These are phyloP conservation scores for Dryadula phaetusa DNA, from an alignment of 2,888 invertebrate genomes.

Conservation along the genomic window DNA sequence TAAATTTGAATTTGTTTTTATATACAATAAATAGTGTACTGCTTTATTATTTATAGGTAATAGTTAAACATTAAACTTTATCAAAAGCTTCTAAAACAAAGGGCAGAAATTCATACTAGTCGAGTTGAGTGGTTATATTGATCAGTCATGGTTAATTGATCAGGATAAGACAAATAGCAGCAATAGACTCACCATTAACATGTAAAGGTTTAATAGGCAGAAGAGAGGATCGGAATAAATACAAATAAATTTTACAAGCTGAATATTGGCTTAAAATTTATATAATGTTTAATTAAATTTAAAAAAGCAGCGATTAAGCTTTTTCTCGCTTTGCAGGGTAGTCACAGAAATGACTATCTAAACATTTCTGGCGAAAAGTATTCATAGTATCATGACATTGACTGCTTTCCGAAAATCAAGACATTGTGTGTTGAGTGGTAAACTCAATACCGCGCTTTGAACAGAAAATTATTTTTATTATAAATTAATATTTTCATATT, in stretches of 20 bases:
- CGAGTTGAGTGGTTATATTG: constrained; percentile 5
- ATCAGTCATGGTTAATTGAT: constrained; percentile 4
- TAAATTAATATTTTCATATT: no score
- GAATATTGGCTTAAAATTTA: no score
- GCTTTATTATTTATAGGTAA: background rate
- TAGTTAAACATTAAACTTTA: background rate
- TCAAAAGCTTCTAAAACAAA: background rate
- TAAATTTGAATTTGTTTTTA: background rate
- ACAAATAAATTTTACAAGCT: background rate
- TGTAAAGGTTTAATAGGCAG: background rate
- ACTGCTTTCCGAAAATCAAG: no score
- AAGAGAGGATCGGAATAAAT: background rate
- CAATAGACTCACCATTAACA: background rate
- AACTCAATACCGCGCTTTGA: no score
- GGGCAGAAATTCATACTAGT: background rate
- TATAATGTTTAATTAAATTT: background rate
- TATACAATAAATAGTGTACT: background rate
- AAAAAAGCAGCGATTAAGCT: background rate
- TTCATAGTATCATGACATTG: no score
- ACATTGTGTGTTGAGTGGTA: no score
- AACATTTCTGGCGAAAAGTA: no score
- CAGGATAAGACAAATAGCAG: constrained; percentile 7
- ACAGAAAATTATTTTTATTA: no score
- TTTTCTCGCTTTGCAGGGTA: no score
- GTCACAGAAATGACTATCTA: no score